A percentile compares a stretch with the other conserved stretches of the same genome.
Conservation (phyloP, 2,888 invertebrate species). For the Ditula angustiorana region DNA sequence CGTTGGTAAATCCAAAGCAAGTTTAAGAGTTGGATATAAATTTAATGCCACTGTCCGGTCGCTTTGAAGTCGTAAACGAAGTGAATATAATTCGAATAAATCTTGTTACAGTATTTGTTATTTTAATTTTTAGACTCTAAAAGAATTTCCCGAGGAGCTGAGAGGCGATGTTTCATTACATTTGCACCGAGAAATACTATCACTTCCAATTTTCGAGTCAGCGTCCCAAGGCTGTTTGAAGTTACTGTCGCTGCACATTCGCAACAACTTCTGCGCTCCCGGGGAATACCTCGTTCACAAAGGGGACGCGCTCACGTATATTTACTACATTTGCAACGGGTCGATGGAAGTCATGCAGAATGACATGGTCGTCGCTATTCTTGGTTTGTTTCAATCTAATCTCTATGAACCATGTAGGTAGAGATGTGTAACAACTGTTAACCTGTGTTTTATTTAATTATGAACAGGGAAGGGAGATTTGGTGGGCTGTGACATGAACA, state of each 20-base stretch:
- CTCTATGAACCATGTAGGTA: background rate
- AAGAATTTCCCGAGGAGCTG: slow-evolving; percentile 98
- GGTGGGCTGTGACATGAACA: slow-evolving; percentile 96
- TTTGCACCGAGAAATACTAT: slow-evolving; percentile 96
- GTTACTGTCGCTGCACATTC: slow-evolving; percentile 95
- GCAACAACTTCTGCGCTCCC: slow-evolving; percentile 98
- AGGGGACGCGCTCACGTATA: slow-evolving; percentile 96
- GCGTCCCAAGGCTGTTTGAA: slow-evolving; percentile 98
- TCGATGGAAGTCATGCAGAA: slow-evolving; percentile 99
- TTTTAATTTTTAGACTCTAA: slow-evolving; percentile 89
- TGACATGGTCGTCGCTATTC: slow-evolving; percentile 98
- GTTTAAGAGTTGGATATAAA: slow-evolving; percentile 41
- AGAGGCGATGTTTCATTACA: slow-evolving; percentile 98
- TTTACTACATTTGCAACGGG: slow-evolving; percentile 98
- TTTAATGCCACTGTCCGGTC: slow-evolving; percentile 43
- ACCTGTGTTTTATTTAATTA: slow-evolving; percentile 45
- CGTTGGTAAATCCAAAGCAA: slow-evolving; percentile 28
- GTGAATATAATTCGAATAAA: slow-evolving; percentile 38
- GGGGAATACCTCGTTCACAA: slow-evolving; percentile 97
- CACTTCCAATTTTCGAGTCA: slow-evolving; percentile 96
- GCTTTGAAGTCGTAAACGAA: slow-evolving; percentile 43
- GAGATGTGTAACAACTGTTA: background rate
- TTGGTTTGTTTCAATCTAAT: slow-evolving; percentile 88
- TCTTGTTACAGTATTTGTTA: slow-evolving; percentile 35
- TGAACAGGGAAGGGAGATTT: slow-evolving; percentile 96